Base-by-base conservation (phyloP, 2,888 invertebrate genomes). In the Cordilura impudica region DNA sequence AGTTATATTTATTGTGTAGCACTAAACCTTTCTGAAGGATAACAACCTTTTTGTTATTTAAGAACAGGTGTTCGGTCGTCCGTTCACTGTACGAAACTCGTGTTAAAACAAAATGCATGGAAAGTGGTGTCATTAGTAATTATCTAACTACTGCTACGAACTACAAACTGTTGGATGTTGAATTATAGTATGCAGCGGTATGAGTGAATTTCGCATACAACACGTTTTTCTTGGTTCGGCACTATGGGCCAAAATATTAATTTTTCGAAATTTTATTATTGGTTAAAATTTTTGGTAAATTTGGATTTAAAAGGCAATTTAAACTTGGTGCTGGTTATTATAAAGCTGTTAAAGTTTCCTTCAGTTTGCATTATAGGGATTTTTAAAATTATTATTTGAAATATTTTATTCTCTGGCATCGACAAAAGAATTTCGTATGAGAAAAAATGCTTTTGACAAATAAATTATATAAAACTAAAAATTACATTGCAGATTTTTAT, bases 11-110 rank as follows among this genome's bases (percentile, higher is more conserved):
- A 18, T 47, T 21, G 31, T 35, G 14, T 6, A 16, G 23, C 51
- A 58, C 10, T 75, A 75, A 63, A 63, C 75, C 70, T 70, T 70
- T 58, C 29, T 65, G 70, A 76, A 76, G 70, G 76, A 76, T 70
- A 72, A 65, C 72, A 49, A 70, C 63, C 31, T 65, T 51, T 76
- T 67, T 21, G 26, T 35, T 58, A 56, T 45, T 56, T 53, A 43
- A 18, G 43, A 76, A 70, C 76, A 76, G 76, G 76, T 76, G 76
- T 70, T 76, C 56, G 29, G 31, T 70, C 54, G 61, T 67, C 4
- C 12, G 16, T 58, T 60, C 1, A 10, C 3, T 43, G 23, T 23
- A 14, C 2, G 12, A 26, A 14, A 23, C 14, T 5, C 12, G 35
- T 21, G 8, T 35, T 4, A n/a, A 21, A 63, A 54, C 16, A 23